Conservation (phyloP, 1,140 invertebrate genomes). For the Palaemon carinicauda region DNA sequence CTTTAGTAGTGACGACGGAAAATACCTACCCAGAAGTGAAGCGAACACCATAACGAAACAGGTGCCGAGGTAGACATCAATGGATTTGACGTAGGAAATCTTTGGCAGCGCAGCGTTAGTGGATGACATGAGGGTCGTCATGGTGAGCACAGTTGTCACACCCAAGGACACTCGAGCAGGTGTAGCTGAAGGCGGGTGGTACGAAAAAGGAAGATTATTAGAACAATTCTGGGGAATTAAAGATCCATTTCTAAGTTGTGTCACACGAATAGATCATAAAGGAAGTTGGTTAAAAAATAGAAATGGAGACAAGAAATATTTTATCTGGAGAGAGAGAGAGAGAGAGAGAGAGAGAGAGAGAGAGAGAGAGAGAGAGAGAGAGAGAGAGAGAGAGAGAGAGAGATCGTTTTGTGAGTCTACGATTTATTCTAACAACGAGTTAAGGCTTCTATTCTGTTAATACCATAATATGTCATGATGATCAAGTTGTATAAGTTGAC, state of each 20-base stretch:
- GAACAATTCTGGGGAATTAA: background rate
- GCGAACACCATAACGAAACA: conserved; percentile 99
- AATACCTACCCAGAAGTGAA: conserved; percentile 84
- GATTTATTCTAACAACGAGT: too few species aligned
- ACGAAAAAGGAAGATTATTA: background rate
- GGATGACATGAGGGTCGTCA: conserved; percentile 98
- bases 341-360: background rate
- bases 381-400: background rate
- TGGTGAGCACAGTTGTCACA: conserved; percentile 97
- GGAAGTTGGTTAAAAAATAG: too few species aligned
- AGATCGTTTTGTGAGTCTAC: background rate
- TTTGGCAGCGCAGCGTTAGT: conserved; percentile 97
- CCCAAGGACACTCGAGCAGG: conserved; percentile 95
- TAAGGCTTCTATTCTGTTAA: too few species aligned
- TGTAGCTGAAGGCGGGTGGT: conserved; percentile 77
- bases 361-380: background rate
- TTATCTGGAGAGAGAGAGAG: too few species aligned
- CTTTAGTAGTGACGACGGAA: background rate
- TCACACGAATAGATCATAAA: too few species aligned
- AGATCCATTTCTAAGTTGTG: too few species aligned
- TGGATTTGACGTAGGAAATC: conserved; percentile 98
- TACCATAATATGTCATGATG: too few species aligned
- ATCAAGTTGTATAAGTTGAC: too few species aligned
- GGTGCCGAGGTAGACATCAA: conserved; percentile 97
- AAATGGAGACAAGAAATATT: too few species aligned